These are phyloP conservation scores for Catamblyrhynchus diadema DNA, from an alignment of 2,797 vertebrate genomes.

Conservation along the genomic window DNA sequence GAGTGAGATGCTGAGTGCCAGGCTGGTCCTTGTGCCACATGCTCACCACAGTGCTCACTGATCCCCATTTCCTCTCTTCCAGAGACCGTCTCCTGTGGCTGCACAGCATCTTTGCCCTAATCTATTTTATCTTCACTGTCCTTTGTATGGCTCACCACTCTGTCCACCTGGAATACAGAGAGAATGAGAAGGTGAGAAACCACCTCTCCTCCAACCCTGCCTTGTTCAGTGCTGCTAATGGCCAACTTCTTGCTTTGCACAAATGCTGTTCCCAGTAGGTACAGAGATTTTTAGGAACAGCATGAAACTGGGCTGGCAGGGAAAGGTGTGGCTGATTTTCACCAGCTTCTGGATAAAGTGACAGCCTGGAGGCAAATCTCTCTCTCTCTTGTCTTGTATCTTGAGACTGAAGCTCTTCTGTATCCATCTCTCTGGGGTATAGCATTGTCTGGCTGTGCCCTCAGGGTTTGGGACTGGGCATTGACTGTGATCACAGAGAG, in stretches of 20 bases:
- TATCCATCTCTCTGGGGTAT: not conserved
- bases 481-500: not conserved
- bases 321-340: not conserved
- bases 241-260: not conserved
- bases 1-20: not conserved
- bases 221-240: not conserved
- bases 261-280: not conserved
- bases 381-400: not conserved
- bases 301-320: not conserved
- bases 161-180: conserved; percentile 85
- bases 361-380: not conserved
- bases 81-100: conserved; percentile 93
- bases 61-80: not conserved
- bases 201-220: not conserved
- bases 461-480: not conserved
- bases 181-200: conserved; percentile 85
- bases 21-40: not conserved
- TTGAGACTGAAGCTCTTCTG: not conserved
- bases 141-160: conserved; percentile 93
- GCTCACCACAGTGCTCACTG: accelerated
- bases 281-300: not conserved
- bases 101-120: conserved; percentile 88
- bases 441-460: not conserved
- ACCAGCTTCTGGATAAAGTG: not conserved
- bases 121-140: conserved; percentile 90